phyloP scores from a whole-genome alignment of 2,888 invertebrate genomes.

The Orthonychiurus folsomi region DNA sequence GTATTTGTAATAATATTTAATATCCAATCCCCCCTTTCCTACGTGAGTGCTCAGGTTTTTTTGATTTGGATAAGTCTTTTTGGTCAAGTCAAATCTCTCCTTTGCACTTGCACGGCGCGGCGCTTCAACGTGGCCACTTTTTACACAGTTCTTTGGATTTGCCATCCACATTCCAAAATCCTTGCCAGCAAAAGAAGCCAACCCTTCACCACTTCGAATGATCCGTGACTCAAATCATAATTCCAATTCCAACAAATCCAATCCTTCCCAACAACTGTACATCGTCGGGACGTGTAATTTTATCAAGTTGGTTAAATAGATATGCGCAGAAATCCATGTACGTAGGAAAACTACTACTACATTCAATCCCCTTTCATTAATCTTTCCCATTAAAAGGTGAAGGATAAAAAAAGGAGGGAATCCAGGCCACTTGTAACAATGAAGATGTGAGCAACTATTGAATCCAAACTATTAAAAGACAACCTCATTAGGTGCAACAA shows the following conservation, averaged over 20 bases:
- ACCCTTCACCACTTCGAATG: not conserved
- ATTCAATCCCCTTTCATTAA: not conserved
- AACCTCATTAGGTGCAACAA: too few relatives aligned
- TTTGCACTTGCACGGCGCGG: not conserved
- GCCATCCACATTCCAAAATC: not conserved
- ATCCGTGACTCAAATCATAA: conserved; percentile 1
- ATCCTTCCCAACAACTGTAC: too few relatives aligned
- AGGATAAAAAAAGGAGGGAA: too few relatives aligned
- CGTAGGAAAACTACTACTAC: not conserved
- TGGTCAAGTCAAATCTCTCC: not conserved
- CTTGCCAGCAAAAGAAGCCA: not conserved
- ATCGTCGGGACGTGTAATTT: too few relatives aligned
- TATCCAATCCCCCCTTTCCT: not conserved
- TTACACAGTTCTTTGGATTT: not conserved
- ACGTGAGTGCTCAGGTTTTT: not conserved
- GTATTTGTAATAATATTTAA: not conserved
- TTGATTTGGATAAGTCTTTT: not conserved
- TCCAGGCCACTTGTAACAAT: too few relatives aligned
- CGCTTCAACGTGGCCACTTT: not conserved
- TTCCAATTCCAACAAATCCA: not conserved
- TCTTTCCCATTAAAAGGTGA: not conserved
- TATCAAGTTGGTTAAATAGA: not conserved
- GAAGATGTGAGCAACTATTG: too few relatives aligned
- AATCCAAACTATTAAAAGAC: too few relatives aligned
- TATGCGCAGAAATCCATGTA: too few relatives aligned